Conservation (phyloP, 2,113 vertebrate species). For the Varanus komodoensis region DNA sequence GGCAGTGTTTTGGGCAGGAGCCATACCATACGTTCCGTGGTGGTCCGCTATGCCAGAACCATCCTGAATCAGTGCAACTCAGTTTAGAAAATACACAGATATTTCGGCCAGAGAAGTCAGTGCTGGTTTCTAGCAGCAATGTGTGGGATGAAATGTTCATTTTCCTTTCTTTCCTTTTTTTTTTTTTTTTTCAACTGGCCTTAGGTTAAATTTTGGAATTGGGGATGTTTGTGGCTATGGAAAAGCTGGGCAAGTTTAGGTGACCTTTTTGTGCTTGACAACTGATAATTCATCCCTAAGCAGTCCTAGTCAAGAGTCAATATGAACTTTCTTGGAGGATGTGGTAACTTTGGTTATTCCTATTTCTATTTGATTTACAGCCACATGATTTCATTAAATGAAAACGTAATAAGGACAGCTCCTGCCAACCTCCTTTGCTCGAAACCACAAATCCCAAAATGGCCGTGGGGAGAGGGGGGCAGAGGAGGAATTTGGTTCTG, state of each 20-base stretch:
- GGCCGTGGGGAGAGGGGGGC: conserved; percentile 67
- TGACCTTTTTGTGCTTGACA: conserved; percentile 50
- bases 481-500: conserved; percentile 57
- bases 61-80: neutral
- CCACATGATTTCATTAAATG: conserved; percentile 78
- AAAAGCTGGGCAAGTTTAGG: conserved; percentile 42
- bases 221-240: conserved; percentile 34
- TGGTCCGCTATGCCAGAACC: neutral
- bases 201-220: conserved; percentile 37
- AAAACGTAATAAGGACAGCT: conserved; percentile 58
- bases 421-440: conserved; percentile 72
- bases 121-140: conserved; percentile 14
- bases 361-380: conserved; percentile 78
- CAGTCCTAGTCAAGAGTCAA: conserved; percentile 57
- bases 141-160: conserved; percentile 10
- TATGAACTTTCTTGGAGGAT: conserved; percentile 67
- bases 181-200: conserved; percentile 11
- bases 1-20: neutral
- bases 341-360: conserved; percentile 74
- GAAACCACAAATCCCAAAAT: conserved; percentile 67
- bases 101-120: conserved; percentile 30
- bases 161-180: neutral
- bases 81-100: neutral
- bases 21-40: neutral
- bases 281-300: conserved; percentile 61